Evolutionary conservation across 2,113 vertebrate species (phyloP), one percentile per base, ranked within the genome.

Genomic region (Ictalurus punctatus): DNA sequence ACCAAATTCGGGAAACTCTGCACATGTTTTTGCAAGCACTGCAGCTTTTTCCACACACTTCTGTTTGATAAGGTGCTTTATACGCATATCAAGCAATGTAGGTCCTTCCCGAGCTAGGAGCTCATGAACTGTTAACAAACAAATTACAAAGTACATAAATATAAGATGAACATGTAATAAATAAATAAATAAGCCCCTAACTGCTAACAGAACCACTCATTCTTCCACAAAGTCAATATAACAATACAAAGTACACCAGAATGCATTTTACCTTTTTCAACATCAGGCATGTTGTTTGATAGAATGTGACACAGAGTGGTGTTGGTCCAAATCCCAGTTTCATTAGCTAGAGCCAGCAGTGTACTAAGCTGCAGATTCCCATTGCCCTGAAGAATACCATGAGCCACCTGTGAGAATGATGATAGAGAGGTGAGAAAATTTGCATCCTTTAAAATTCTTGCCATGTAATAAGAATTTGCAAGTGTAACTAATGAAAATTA

Each of bases 31-130:
- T 91, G 98, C 98, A 89, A 99, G 95, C 84, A 96, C 92, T 90
- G 98, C 97, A 92, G 98, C 98, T 95, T 97, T 96, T 0, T 94
- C 96, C 93, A 97, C 94, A 90, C 96, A 96, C 93, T 97, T 97
- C 93, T 96, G 93, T 97, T 99, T 99, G 93, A 99, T 97, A 88
- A 99, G 97, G 91, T 99, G 98, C 93, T 99, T 99, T 95, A 99
- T 96, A 93, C 98, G 96, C 98, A 99, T 98, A 95, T 97, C 97
- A 93, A 99, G 95, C 91, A 99, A 97, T 30, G 96, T 90, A 54
- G 98, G 97, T 89, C 98, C 98, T 95, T 99, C 98, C 67, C 94
- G 95, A 89, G 95, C 94, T 90, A 99, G 96, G 95, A 97, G 97
- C 94, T 97, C 96, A 85, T 97, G 96, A 94, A 98, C 98, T 99